Evolutionary conservation across 2,797 vertebrate species (phyloP), one percentile per base, ranked within the genome.

Genomic region (Schizothorax lantsangensis): DNA sequence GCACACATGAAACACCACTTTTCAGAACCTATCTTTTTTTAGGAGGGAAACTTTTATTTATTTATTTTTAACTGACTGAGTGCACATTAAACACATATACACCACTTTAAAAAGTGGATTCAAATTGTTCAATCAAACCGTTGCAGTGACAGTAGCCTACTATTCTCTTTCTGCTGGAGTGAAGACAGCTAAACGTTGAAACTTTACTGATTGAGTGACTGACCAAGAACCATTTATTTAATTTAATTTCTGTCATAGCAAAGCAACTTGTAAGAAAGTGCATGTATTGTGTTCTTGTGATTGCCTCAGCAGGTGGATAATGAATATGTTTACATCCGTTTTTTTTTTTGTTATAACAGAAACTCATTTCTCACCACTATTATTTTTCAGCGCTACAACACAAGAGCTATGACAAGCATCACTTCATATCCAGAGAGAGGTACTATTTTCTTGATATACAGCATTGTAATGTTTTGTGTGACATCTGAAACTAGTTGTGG

Each of bases 241-340:
- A 72, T 54, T 79, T 15, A 40, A 84, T 85, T 71, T 79, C 72
- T 71, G 49, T 72, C 84, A 47, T 43, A 47, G 40, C 75, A 71
- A 80, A 62, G 43, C 54, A 33, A 59, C 40, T 84, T 49, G 66
- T 68, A 14, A 38, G 23, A 78, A 54, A 64, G 40, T 23, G 36
- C 73, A 52, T 54, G 74, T n/a, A 80, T 80, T 45, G 38, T 86
- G 52, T 81, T 64, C 14, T 86, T 73, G 49, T n/a, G 38, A 73
- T 69, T 49, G 77, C 40, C 84, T 81, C 84, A 64, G 84, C 84
- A 38, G 69, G 62, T 84, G 69, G 72, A 82, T 78, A 79, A 88
- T 88, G 69, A 82, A 82, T 62, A 69, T 62, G 45, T 81, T 79
- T 86, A 73, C 52, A 86, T 81, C 45, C 43, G 30, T 30, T 30